phyloP scores from a whole-genome alignment of 2,888 invertebrate species.

The Merodon equestris region DNA sequence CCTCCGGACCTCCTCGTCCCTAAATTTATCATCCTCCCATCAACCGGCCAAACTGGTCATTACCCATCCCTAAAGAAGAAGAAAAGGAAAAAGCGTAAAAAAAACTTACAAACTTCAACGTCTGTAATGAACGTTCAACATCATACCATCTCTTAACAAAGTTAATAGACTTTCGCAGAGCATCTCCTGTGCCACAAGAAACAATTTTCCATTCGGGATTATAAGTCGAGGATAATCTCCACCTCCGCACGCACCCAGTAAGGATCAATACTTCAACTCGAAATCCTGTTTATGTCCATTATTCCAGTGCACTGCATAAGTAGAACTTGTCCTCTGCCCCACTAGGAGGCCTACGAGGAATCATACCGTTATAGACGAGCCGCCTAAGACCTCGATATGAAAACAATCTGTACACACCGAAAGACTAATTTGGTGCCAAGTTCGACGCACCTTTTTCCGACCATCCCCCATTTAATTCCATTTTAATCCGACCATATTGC shows the following conservation, averaged over 20 bases:
- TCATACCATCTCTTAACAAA: constrained; percentile 31
- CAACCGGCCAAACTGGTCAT: constrained; percentile 19
- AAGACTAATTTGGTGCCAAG: constrained; percentile 13
- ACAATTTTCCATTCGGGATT: too few species aligned
- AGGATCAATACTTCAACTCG: constrained; percentile 41
- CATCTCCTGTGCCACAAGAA: too few species aligned
- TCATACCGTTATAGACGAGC: neutral
- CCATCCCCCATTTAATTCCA: constrained; percentile 41
- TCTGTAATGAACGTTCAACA: too few species aligned
- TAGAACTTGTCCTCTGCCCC: constrained; percentile 34
- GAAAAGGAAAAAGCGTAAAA: neutral
- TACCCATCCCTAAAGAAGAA: constrained; percentile 13
- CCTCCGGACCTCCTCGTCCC: neutral
- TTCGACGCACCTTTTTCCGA: constrained; percentile 1
- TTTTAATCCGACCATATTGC: constrained; percentile 54
- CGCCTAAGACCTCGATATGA: constrained; percentile 38
- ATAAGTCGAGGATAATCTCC: constrained; percentile 25
- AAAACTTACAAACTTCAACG: constrained; percentile 13
- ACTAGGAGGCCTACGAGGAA: constrained; percentile 1
- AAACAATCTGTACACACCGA: constrained; percentile 36
- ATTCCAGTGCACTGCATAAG: constrained; percentile 47
- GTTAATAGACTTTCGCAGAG: constrained; percentile 20
- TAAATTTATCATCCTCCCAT: neutral
- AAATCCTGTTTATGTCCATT: constrained; percentile 48
- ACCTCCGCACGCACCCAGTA: neutral